Percentiles rank a stretch among this genome's conserved stretches.
Evolutionary conservation across 1,140 invertebrate genomes (phyloP).

Genomic region (Proctacanthus coquilletti): DNA sequence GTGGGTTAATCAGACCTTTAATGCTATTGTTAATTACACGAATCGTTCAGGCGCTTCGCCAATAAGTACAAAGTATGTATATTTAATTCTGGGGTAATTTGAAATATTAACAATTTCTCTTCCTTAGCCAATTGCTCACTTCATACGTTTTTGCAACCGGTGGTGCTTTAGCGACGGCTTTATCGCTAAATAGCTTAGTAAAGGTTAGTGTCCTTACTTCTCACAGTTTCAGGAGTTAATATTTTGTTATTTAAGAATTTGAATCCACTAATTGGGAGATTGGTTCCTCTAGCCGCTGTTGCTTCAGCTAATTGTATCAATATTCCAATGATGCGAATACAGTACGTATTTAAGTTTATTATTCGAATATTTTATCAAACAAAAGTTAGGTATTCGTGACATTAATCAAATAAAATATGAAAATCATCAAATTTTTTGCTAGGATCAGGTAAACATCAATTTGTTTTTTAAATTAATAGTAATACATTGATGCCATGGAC

Average conservation of each 20-base stretch:
- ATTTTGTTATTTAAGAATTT: conserved; percentile 13
- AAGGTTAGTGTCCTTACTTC: conserved; percentile 38
- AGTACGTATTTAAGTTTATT: conserved; percentile 51
- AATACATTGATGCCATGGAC: too few relatives aligned
- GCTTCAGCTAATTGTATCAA: conserved; percentile 85
- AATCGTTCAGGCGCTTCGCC: conserved; percentile 72
- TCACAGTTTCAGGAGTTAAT: too few relatives aligned
- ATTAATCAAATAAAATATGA: too few relatives aligned
- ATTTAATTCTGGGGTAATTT: conserved; percentile 11
- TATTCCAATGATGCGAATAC: conserved; percentile 79
- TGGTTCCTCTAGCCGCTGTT: conserved; percentile 80
- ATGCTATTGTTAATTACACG: conserved; percentile 86
- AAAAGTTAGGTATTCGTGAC: too few relatives aligned
- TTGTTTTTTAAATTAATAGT: too few relatives aligned
- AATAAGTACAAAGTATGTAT: conserved; percentile 43
- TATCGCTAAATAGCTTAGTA: conserved; percentile 52
- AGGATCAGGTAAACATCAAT: too few relatives aligned
- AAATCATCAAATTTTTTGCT: too few relatives aligned
- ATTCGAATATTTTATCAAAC: too few relatives aligned
- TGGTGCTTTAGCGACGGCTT: conserved; percentile 79
- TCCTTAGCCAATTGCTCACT: conserved; percentile 53
- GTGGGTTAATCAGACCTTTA: conserved; percentile 87
- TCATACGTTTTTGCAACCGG: conserved; percentile 86
- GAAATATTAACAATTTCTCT: conserved; percentile 5
- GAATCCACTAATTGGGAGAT: conserved; percentile 26